Evolutionary conservation across 2,888 invertebrate genomes (phyloP).

Genomic region (Cryptocephalus moraei): DNA sequence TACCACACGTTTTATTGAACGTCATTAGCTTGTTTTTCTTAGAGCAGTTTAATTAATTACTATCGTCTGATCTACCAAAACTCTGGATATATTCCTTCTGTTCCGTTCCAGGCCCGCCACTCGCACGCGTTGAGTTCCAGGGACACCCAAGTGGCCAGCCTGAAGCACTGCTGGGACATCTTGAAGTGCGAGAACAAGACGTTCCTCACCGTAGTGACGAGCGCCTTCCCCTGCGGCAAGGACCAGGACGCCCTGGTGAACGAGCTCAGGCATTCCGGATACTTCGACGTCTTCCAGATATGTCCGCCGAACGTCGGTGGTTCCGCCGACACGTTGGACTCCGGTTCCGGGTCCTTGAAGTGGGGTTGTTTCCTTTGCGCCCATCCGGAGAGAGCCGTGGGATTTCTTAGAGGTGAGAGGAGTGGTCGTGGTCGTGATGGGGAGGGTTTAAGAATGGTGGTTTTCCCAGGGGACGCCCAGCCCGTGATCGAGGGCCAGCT

Average conservation of each 20-base stretch:
- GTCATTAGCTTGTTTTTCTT: too few species aligned
- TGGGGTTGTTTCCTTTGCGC: slow-evolving; percentile 94
- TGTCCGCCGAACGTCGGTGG: slow-evolving; percentile 40
- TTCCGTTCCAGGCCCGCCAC: slow-evolving; percentile 44
- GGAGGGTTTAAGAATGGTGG: not conserved
- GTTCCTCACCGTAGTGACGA: slow-evolving; percentile 83
- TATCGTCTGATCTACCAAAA: too few species aligned
- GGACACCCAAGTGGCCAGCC: slow-evolving; percentile 69
- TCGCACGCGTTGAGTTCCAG: slow-evolving; percentile 65
- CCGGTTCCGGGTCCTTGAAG: slow-evolving; percentile 47
- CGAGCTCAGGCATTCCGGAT: slow-evolving; percentile 77
- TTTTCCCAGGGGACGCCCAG: slow-evolving; percentile 51
- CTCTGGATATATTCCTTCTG: too few species aligned
- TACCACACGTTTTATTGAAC: too few species aligned
- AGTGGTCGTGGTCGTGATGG: not conserved
- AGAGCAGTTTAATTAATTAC: too few species aligned
- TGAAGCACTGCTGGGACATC: slow-evolving; percentile 91
- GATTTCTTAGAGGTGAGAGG: slow-evolving; percentile 55
- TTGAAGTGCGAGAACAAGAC: slow-evolving; percentile 84
- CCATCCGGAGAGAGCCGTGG: slow-evolving; percentile 81
- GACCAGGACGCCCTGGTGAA: slow-evolving; percentile 80
- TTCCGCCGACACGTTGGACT: slow-evolving; percentile 36
- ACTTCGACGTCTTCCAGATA: slow-evolving; percentile 89
- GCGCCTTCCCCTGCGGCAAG: slow-evolving; percentile 85
- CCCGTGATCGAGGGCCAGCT: slow-evolving; percentile 86